phyloP scores from a whole-genome alignment of 2,797 vertebrate genomes.

The Decapterus maruadsi region DNA sequence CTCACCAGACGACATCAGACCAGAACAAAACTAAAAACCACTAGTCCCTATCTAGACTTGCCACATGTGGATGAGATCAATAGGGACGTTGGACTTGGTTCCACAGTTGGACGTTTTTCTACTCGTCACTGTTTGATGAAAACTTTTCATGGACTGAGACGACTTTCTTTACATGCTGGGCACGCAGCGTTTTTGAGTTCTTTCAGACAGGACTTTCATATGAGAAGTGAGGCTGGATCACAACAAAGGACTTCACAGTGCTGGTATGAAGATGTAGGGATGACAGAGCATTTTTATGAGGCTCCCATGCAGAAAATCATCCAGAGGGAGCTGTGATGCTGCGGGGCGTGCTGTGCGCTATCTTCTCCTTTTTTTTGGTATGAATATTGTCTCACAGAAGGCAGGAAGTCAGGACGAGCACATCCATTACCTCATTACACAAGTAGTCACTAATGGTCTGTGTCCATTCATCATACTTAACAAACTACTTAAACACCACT shows the following conservation, averaged over 20 bases:
- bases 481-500: background rate
- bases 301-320: background rate
- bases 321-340: background rate
- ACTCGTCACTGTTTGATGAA: background rate
- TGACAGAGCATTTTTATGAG: slow-evolving; percentile 4
- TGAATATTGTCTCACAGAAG: background rate
- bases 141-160: background rate
- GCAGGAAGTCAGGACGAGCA: background rate
- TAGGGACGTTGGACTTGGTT: too few species aligned
- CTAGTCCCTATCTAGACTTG: too few species aligned
- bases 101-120: background rate
- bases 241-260: background rate
- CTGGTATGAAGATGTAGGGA: background rate
- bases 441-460: slow-evolving; percentile 1
- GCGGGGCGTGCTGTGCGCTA: background rate
- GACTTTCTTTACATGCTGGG: background rate
- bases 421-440: slow-evolving; percentile 24
- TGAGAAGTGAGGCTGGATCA: background rate
- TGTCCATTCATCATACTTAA: slow-evolving; percentile 34
- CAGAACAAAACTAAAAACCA: too few species aligned
- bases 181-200: background rate
- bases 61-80: too few species aligned
- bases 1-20: too few species aligned
- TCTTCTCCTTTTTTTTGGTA: background rate
- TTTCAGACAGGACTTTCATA: background rate